A percentile compares a stretch with the other conserved stretches of the same genome.
phyloP scores from a whole-genome alignment of 2,888 invertebrate species.

The Limulus polyphemus region DNA sequence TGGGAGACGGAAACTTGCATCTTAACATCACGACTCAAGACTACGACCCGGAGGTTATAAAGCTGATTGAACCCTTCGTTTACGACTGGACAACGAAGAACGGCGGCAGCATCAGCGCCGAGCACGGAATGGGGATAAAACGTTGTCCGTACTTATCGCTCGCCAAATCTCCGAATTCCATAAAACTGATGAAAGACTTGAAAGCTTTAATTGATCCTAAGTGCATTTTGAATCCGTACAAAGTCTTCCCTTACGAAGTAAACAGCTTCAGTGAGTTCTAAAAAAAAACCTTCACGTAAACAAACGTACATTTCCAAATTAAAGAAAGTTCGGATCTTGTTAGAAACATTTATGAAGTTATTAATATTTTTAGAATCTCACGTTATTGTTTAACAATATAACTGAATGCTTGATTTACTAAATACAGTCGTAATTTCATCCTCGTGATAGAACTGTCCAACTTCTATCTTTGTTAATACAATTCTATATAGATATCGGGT shows the following conservation, averaged over 20 bases:
- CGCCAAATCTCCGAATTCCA: slow-evolving; percentile 58
- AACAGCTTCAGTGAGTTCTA: no score
- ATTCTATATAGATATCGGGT: no score
- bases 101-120: slow-evolving; percentile 80
- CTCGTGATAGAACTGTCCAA: no score
- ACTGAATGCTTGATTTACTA: no score
- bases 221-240: slow-evolving; percentile 89
- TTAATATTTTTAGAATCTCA: no score
- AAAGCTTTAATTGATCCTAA: slow-evolving; percentile 86
- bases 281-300: no score
- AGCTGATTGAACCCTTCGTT: slow-evolving; percentile 66
- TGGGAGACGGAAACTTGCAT: slow-evolving; percentile 94
- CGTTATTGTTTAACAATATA: no score
- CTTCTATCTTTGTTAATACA: no score
- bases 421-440: no score
- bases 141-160: slow-evolving; percentile 65
- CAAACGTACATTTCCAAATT: no score
- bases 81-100: slow-evolving; percentile 67
- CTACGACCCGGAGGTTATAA: slow-evolving; percentile 35
- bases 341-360: no score
- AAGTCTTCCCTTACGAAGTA: slow-evolving; percentile 48
- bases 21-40: slow-evolving; percentile 59
- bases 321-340: no score
- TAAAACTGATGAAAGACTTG: slow-evolving; percentile 63
- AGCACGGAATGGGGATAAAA: slow-evolving; percentile 87